These are phyloP conservation scores for Amiota minor DNA, from an alignment of 2,888 invertebrate genomes.

Conservation along the genomic window DNA sequence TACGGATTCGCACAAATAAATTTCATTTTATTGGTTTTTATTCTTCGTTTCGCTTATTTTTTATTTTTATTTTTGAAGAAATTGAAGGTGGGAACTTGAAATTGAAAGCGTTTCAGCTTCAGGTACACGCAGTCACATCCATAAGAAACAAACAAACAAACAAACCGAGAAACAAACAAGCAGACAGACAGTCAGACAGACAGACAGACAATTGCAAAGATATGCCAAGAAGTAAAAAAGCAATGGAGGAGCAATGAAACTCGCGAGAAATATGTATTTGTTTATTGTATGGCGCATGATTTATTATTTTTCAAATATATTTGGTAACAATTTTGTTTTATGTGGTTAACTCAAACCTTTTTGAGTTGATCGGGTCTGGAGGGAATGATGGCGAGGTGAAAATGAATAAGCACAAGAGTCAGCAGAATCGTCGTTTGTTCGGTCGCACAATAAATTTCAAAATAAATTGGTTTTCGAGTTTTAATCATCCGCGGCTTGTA, in stretches of 20 bases:
- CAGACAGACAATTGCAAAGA: too few relatives aligned
- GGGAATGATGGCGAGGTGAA: neutral
- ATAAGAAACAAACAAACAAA: constrained; percentile 4
- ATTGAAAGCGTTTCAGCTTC: constrained; percentile 7
- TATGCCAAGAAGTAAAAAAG: too few relatives aligned
- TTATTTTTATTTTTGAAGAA: constrained; percentile 8
- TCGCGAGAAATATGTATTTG: constrained; percentile 53
- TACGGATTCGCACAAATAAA: constrained; percentile 27
- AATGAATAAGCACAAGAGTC: neutral
- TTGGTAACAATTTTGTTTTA: constrained; percentile 60
- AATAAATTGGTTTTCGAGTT: constrained; percentile 67
- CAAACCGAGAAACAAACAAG: neutral
- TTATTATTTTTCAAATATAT: constrained; percentile 50
- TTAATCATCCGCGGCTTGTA: constrained; percentile 54
- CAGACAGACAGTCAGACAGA: neutral
- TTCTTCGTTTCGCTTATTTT: neutral
- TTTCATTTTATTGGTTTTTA: constrained; percentile 32
- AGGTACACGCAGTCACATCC: neutral
- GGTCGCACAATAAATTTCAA: constrained; percentile 64
- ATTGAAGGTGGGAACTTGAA: constrained; percentile 56
- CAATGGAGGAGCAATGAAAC: constrained; percentile 19
- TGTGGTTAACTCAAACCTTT: constrained; percentile 5
- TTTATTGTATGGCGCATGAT: constrained; percentile 57
- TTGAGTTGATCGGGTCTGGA: neutral
- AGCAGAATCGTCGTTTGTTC: neutral